Evolutionary conservation across 2,113 vertebrate species (phyloP), one percentile per base, ranked within the genome.

Genomic region (Xyrauchen texanus): DNA sequence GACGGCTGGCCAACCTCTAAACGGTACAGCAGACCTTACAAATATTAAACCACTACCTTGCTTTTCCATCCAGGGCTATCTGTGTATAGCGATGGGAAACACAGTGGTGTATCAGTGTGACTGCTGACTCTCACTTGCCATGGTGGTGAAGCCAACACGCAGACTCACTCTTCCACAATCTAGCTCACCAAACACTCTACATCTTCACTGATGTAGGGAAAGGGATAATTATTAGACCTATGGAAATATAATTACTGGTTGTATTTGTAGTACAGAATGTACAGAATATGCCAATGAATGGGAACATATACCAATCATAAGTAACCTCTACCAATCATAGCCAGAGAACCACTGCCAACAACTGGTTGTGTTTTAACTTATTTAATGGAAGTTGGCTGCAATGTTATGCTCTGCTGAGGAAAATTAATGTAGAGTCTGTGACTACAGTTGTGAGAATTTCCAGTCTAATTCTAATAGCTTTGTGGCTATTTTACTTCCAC

Each of bases 51-150:
- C 85, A 76, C 73, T 76, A 90, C 90, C 91, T 91, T 90, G 88
- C 83, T 91, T 92, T 92, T 90, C 87, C 90, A 88, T 91, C 83
- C 82, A 86, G 67, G 68, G 80, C 85, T 90, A 90, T 90, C 89
- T 89, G 83, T 82, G 81, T 71, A 61, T 82, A 75, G 68, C 84
- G 87, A 89, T 91, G 90, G 88, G 90, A 91, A 92, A 90, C 75
- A 6, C 89, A 90, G 84, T 84, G 77, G 84, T 84, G 77, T 76
- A 77, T 83, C 82, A 72, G 57, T 53, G 76, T 64, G 55, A 71
- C 53, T 68, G 73, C 44, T 46, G 81, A 68, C 69, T 65, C 6
- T 66, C 3, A 13, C 10, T 66, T 74, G 7, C 51, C 62, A 45
- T 45, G 47, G 13, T n/a, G 55, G n/a, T 7, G 55, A 6, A 15